Evolutionary conservation across 2,113 vertebrate species (phyloP).

Genomic region (Podarcis raffonei): DNA sequence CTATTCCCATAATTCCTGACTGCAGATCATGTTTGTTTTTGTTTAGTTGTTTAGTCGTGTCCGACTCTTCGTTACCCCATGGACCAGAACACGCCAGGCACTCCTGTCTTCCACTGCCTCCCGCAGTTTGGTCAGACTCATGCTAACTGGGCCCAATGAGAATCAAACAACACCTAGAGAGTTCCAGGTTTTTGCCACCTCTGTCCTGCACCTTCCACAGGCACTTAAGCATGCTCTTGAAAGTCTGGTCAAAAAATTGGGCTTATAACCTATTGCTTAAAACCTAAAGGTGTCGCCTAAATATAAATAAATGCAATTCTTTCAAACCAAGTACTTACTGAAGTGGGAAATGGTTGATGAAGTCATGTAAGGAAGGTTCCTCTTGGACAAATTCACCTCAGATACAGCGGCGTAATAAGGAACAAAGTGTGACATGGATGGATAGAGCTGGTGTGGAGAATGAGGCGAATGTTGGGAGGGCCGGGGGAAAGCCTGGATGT

Average conservation of each 20-base stretch:
- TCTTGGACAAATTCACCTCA: constrained; percentile 86
- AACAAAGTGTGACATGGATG: constrained; percentile 76
- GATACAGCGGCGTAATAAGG: constrained; percentile 84
- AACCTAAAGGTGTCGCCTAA: constrained; percentile 16
- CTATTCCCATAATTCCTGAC: background rate
- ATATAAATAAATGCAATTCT: background rate
- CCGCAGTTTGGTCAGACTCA: too few relatives aligned
- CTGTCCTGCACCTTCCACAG: background rate
- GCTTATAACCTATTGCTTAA: constrained; percentile 6
- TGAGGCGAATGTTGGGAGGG: constrained; percentile 68
- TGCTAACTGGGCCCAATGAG: background rate
- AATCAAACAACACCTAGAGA: background rate
- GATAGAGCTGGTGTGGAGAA: constrained; percentile 79
- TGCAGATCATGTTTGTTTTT: background rate
- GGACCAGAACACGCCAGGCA: too few relatives aligned
- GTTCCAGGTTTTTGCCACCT: background rate
- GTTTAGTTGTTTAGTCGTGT: too few relatives aligned
- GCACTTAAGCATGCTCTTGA: background rate
- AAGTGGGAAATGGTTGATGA: constrained; percentile 80
- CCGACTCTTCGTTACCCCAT: too few relatives aligned
- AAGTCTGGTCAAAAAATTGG: background rate
- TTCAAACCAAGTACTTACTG: constrained; percentile 86
- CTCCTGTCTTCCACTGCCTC: too few relatives aligned
- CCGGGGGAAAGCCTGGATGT: constrained; percentile 66
- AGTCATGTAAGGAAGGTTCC: constrained; percentile 86